Evolutionary conservation across 2,113 vertebrate species (phyloP).

Genomic region (Antigone vipio): DNA sequence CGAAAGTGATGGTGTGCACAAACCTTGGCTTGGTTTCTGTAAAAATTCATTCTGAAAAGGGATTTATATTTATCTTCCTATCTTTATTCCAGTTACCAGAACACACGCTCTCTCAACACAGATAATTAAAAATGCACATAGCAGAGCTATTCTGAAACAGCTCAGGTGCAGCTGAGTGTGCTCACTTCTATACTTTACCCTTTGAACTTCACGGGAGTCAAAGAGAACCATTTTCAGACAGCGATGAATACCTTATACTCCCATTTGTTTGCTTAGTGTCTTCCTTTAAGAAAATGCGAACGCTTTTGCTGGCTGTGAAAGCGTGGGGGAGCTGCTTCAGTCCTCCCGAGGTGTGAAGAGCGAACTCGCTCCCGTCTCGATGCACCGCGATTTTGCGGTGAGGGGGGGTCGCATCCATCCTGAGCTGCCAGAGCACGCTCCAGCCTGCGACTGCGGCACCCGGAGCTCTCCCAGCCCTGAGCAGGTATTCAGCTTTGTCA

Average conservation of each 20-base stretch:
- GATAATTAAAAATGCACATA: background rate
- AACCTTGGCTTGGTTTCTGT: background rate
- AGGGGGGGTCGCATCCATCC: background rate
- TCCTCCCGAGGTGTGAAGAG: background rate
- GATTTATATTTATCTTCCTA: background rate
- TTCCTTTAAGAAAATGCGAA: background rate
- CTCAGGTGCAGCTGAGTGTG: background rate
- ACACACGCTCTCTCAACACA: background rate
- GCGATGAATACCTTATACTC: background rate
- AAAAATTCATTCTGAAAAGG: background rate
- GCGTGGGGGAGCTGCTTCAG: background rate
- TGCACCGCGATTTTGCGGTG: fast-evolving
- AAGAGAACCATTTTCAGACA: background rate
- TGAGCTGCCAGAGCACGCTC: background rate
- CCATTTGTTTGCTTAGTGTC: background rate
- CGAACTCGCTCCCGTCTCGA: fast-evolving
- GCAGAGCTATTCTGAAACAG: background rate
- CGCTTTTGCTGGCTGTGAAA: background rate
- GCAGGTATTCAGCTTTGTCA: background rate
- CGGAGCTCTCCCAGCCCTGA: background rate
- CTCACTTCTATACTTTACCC: background rate
- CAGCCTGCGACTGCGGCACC: background rate
- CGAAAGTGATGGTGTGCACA: background rate
- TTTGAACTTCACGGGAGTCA: background rate
- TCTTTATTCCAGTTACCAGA: background rate